A percentile compares a stretch with the other conserved stretches of the same genome.
phyloP scores from a whole-genome alignment of 2,113 vertebrate genomes.

The Sapayoa aenigma region DNA sequence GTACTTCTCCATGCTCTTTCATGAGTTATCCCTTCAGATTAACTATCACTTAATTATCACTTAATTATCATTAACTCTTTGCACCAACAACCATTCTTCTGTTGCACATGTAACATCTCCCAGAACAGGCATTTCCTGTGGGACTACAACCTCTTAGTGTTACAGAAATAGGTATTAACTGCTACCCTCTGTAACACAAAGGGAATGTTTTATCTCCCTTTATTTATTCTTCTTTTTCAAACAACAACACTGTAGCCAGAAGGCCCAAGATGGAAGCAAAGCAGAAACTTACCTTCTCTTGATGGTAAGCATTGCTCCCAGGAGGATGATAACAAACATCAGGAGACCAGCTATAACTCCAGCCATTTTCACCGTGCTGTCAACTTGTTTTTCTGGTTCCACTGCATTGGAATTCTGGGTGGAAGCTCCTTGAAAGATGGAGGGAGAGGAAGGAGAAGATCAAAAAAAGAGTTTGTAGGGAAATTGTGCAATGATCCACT shows the following conservation, averaged over 20 bases:
- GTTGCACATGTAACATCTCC: background rate
- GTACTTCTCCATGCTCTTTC: background rate
- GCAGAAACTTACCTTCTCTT: slow-evolving; percentile 89
- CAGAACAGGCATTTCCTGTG: background rate
- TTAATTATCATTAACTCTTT: background rate
- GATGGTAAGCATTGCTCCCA: slow-evolving; percentile 93
- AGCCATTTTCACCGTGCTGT: slow-evolving; percentile 93
- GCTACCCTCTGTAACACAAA: background rate
- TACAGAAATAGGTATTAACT: fast-evolving
- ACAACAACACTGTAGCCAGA: background rate
- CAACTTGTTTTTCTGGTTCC: slow-evolving; percentile 95
- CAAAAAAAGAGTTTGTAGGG: slow-evolving; percentile 40
- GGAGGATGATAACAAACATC: slow-evolving; percentile 95
- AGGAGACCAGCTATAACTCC: slow-evolving; percentile 94
- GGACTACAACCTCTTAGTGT: background rate
- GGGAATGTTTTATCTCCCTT: background rate
- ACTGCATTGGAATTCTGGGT: slow-evolving; percentile 94
- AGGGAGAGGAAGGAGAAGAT: slow-evolving; percentile 23
- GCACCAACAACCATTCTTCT: background rate
- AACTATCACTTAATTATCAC: too few relatives aligned
- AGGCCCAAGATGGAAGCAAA: slow-evolving; percentile 8
- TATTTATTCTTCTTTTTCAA: background rate
- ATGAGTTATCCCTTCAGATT: background rate
- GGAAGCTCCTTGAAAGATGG: slow-evolving; percentile 83
- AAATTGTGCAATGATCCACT: background rate